A percentile compares a stretch with the other conserved stretches of the same genome.
Evolutionary conservation across 1,140 invertebrate species (phyloP).

Genomic region (Chironomus striatipennis): DNA sequence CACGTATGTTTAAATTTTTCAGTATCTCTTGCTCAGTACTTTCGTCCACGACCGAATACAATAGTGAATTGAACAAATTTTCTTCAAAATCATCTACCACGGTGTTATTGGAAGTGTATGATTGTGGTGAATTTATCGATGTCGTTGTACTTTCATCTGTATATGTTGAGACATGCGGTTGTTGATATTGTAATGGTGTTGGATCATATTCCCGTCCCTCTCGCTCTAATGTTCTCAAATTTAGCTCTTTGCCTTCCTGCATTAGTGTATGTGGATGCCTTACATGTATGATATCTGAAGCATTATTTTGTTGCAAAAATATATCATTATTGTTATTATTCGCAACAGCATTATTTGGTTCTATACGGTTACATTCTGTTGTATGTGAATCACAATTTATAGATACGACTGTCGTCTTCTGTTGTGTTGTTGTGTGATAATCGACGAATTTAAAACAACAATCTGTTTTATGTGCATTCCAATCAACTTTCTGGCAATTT

Average conservation of each 20-base stretch:
- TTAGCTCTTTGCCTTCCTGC: neutral
- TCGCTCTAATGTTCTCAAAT: neutral
- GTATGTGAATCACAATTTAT: no score
- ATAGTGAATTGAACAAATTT: constrained; percentile 16
- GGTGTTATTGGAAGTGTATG: neutral
- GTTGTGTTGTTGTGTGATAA: neutral
- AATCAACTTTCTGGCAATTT: constrained; percentile 63
- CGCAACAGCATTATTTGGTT: neutral
- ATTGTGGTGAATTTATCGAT: neutral
- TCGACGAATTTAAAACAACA: constrained; percentile 30
- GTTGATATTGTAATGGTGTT: constrained; percentile 3
- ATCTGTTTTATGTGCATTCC: constrained; percentile 56
- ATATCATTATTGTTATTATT: neutral
- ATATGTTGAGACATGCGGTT: neutral
- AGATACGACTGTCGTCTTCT: neutral
- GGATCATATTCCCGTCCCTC: constrained; percentile 4
- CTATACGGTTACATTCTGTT: neutral
- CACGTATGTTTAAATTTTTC: constrained; percentile 20
- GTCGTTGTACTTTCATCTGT: neutral
- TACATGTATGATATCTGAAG: neutral
- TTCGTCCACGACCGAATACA: constrained; percentile 19
- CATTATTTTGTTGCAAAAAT: neutral
- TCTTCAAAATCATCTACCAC: constrained; percentile 10
- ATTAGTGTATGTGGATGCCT: neutral
- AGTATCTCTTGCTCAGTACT: constrained; percentile 16